Evolutionary conservation across 2,113 vertebrate species (phyloP), one percentile per base, ranked within the genome.

Genomic region (Oncorhynchus clarkii): DNA sequence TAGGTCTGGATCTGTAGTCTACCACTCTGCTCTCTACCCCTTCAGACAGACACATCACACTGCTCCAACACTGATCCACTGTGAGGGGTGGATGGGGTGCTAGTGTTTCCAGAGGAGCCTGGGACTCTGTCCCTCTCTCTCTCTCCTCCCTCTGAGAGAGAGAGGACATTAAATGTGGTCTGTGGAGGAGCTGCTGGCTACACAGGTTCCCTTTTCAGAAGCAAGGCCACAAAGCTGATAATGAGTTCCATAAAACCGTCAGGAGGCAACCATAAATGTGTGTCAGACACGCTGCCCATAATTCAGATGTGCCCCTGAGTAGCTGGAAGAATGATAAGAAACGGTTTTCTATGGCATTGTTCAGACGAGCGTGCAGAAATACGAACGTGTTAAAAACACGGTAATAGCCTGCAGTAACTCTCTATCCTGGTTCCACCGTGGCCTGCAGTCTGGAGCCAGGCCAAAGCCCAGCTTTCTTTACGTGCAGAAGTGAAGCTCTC

Each of bases 211-310:
- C 93, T 93, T 92, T 95, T 92, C 94, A 97, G 94, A 94, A 95
- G 94, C 93, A 94, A 91, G 92, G 94, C 94, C 95, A 95, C 96
- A 96, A 95, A 95, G 95, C 95, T 96, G 97, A 97, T 97, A 98
- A 98, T 99, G 96, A 98, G 96, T 94, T 96, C 93, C 96, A 96
- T 99, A 98, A 99, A 98, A 94, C 96, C 84, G 96, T 98, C 96
- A 96, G 89, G 95, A 80, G 74, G 94, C 93, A 95, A 97, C 95
- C 96, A 98, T 96, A 95, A 96, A 97, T 96, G 96, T 92, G 94
- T 92, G 95, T 95, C 92, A 92, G 93, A 95, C 95, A 95, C 94
- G 84, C 94, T 94, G 88, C 92, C 95, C 92, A 93, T 98, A 97
- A 97, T 95, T 99, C 96, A 97, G 94, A 95, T 90, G 94, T 95